Base-by-base conservation (phyloP, 2,888 invertebrate species). In the Sinotaia quadrata region DNA sequence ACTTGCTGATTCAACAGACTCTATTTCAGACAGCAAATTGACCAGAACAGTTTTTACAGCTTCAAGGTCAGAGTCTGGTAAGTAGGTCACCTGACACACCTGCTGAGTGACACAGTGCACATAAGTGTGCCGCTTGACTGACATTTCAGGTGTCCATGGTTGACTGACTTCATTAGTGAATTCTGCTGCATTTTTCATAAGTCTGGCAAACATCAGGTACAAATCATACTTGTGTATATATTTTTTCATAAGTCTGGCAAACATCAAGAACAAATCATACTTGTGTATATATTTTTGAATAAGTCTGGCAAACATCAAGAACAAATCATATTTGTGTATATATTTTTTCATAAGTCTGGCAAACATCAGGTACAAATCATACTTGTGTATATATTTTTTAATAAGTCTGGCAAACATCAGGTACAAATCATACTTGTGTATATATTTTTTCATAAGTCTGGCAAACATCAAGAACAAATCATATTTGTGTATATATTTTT, bases 31-130 rank as follows among this genome's bases (percentile, higher is more conserved):
- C 57, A 88, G 73, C 12, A 87, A 80, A 71, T 85, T 85, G 37
- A 81, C 77, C 15, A 87, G 72, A 47, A 83, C 75, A 10, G 80
- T 81, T n/a, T 75, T 71, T 12, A 85, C 70, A 4, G 74, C 65
- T 1, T 79, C 76, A 2, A 75, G 67, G 56, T 78, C 76, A 65
- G 81, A 66, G 21, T 44, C n/a, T 15, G 68, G 33, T 63, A 79
- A 65, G 73, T 82, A 85, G 21, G 87, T 84, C 68, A 85, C 82
- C 73, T 84, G 84, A 74, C 86, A 86, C 44, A 93, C 83, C 67
- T 92, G 85, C 84, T 92, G 92, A 0, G 91, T 90, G 60, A 90
- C 90, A 52, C 91, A 91, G 73, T 91, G 90, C 24, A 92, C 89
- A 76, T 90, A 93, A 80, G 91, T 89, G 78, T 91, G 91, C 62